A percentile compares a stretch with the other conserved stretches of the same genome.
Conservation (phyloP, 2,113 vertebrate genomes). For the Mormyrus lacerda region DNA sequence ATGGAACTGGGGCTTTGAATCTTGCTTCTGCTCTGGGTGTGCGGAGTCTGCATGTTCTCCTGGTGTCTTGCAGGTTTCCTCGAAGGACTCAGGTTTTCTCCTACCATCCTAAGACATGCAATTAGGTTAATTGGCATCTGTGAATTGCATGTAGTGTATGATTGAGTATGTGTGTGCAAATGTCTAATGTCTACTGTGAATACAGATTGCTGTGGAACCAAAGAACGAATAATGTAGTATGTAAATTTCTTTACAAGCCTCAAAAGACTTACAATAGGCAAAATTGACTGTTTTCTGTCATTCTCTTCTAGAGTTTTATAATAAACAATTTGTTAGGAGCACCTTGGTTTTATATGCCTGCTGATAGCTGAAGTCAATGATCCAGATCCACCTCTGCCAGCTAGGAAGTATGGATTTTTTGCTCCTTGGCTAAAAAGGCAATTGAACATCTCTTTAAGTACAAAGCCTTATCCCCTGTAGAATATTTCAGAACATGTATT, state of each 20-base stretch:
- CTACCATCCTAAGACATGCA: no score
- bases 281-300: not conserved
- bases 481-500: not conserved
- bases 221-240: not conserved
- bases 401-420: not conserved
- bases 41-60: no score
- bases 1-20: no score
- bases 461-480: not conserved
- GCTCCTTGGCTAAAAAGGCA: not conserved
- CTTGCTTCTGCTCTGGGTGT: no score
- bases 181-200: not conserved
- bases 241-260: not conserved
- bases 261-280: not conserved
- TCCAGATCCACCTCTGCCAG: not conserved
- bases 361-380: slow-evolving; percentile 10
- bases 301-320: not conserved
- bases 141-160: no score
- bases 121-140: no score
- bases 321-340: not conserved
- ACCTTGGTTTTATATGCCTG: not conserved
- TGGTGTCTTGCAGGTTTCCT: no score
- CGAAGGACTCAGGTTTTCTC: no score
- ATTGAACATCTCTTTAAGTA: not conserved
- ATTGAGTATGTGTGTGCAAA: not conserved
- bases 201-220: not conserved